phyloP scores from a whole-genome alignment of 2,888 invertebrate species.

The Agriopis leucophaearia region DNA sequence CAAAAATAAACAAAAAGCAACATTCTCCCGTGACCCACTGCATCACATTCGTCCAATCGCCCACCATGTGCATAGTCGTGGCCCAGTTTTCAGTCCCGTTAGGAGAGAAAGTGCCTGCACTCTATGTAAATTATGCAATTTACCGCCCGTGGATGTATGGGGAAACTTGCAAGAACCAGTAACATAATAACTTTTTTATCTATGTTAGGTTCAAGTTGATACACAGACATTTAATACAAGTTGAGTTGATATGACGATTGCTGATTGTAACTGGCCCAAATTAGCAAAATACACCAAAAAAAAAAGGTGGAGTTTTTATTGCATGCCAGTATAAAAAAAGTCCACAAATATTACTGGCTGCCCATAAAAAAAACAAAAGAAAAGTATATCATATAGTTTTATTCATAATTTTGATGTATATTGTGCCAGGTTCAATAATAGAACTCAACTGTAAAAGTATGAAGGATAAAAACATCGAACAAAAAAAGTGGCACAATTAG shows the following conservation, averaged over 20 bases:
- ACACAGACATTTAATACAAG: too few species aligned
- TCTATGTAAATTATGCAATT: slow-evolving; percentile 85
- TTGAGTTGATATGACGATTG: too few species aligned
- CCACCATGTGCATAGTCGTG: slow-evolving; percentile 52
- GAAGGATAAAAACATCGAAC: too few species aligned
- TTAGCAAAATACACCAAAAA: background rate
- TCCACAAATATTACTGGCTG: too few species aligned
- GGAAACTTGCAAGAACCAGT: slow-evolving; percentile 19
- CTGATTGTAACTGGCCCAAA: background rate
- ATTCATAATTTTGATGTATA: too few species aligned
- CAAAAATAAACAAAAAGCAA: slow-evolving; percentile 31
- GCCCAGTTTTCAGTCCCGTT: slow-evolving; percentile 79
- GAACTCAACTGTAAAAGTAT: too few species aligned
- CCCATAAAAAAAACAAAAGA: too few species aligned
- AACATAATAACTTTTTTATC: background rate
- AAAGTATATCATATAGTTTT: too few species aligned
- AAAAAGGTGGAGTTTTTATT: background rate
- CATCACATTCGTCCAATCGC: slow-evolving; percentile 34
- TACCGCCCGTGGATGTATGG: slow-evolving; percentile 45
- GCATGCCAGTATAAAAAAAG: background rate
- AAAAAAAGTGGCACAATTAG: too few species aligned
- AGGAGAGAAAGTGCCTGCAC: slow-evolving; percentile 81
- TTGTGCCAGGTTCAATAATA: too few species aligned
- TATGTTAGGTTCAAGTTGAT: background rate
- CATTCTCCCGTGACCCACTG: slow-evolving; percentile 45